Conservation (phyloP, 2,888 invertebrate genomes). For the Dendrolimus pini region DNA sequence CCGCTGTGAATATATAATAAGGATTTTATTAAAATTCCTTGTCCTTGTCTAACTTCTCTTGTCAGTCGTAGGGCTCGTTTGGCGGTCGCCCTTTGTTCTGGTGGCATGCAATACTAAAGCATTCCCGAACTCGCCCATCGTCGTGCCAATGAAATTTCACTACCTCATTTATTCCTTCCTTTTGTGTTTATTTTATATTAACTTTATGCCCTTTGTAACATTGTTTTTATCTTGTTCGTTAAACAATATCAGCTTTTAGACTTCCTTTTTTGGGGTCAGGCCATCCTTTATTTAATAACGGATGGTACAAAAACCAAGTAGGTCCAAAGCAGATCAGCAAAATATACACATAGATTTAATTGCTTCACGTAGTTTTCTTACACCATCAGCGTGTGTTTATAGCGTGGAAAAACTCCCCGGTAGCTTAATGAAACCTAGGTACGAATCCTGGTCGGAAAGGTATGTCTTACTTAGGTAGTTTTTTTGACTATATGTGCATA, state of each 20-base stretch:
- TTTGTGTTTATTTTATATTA: slow-evolving; percentile 39
- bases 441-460: too few relatives aligned
- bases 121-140: slow-evolving; percentile 38
- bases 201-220: slow-evolving; percentile 23
- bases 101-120: slow-evolving; percentile 46
- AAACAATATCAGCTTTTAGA: slow-evolving; percentile 8
- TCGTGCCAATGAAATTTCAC: slow-evolving; percentile 48
- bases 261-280: too few relatives aligned
- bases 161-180: slow-evolving; percentile 36
- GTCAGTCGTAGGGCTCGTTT: slow-evolving; percentile 44
- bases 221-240: slow-evolving; percentile 21
- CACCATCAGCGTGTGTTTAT: too few relatives aligned
- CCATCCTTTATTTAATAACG: too few relatives aligned
- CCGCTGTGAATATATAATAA: slow-evolving; percentile 70
- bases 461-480: too few relatives aligned
- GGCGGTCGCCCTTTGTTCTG: slow-evolving; percentile 51
- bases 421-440: too few relatives aligned
- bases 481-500: too few relatives aligned
- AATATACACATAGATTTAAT: too few relatives aligned
- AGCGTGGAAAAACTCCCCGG: too few relatives aligned
- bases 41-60: slow-evolving; percentile 46
- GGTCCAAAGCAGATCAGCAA: too few relatives aligned
- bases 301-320: too few relatives aligned
- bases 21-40: slow-evolving; percentile 73
- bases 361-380: too few relatives aligned